Base-by-base conservation (phyloP, 2,797 vertebrate genomes). In the Cynodonichthys magdalenae region DNA sequence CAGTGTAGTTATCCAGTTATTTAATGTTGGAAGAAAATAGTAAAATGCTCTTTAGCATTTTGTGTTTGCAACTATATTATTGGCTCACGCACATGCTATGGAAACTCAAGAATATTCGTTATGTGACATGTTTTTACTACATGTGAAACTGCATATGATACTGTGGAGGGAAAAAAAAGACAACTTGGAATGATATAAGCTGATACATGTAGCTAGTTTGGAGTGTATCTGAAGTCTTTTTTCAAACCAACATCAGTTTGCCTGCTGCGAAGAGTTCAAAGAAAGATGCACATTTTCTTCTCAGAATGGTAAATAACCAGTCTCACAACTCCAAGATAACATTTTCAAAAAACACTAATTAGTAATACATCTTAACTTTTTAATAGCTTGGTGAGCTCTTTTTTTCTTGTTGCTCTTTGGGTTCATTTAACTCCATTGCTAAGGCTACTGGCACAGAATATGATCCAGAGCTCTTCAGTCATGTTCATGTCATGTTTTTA, bases 321-420 rank as follows among this genome's bases (percentile, higher is more conserved):
- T 39, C 31, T 39, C 20, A 48, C 5, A 45, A 64, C 15, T 53
- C n/a, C 42, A 53, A 19, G 14, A 18, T 45, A 31, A 24, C 12
- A 28, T 44, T 34, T 18, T 9, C 14, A 18, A 47, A 31, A 58
- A 19, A 6, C 27, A 31, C 1, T 7, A 17, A 45, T 46, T 34
- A 58, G 27, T 27, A 58, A 47, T 8, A 9, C 31, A 11, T 34
- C 57, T 59, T 28, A 45, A 56, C 54, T 44, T 56, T 27, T 47
- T 58, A 18, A 47, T 58, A n/a, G 31, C 17, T 57, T 45, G 5
- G 27, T n/a, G 29, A 47, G 14, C n/a, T 3, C 11, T 31, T 17
- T 44, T 45, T 17, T 19, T 20, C 56, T 47, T 50, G 19, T 41
- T 49, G 31, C 46, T 50, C 58, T 49, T 48, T 48, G 36, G n/a